These are phyloP conservation scores for Stenurella melanura DNA, from an alignment of 2,888 invertebrate species.

Conservation along the genomic window DNA sequence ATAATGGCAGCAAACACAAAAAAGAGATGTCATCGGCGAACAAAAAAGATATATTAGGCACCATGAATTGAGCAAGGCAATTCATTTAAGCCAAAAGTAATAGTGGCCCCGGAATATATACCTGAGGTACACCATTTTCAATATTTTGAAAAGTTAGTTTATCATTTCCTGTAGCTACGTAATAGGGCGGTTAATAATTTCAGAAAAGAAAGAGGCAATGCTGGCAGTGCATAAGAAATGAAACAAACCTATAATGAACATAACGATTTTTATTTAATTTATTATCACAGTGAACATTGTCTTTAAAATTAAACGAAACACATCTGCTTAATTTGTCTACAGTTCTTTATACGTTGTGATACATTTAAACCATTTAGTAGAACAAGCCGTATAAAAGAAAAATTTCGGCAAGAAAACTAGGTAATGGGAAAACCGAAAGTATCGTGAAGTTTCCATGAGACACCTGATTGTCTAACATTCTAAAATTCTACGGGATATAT, in stretches of 20 bases:
- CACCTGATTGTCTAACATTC: conserved; percentile 25
- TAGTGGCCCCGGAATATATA: no score
- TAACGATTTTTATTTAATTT: conserved; percentile 38
- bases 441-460: neutral
- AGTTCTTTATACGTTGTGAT: conserved; percentile 20
- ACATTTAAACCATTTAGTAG: conserved; percentile 18
- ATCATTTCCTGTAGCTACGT: no score
- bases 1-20: no score
- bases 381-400: conserved; percentile 25
- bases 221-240: neutral
- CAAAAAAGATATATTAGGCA: no score
- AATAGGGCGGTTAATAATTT: no score
- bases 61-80: no score
- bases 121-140: no score
- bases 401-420: neutral
- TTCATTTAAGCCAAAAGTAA: no score
- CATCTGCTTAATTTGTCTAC: conserved; percentile 24
- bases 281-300: conserved; percentile 40
- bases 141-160: no score
- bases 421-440: neutral
- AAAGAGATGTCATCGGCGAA: no score
- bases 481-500: neutral
- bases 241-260: conserved; percentile 13
- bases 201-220: no score
- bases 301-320: conserved; percentile 30